These are phyloP conservation scores for Vanessa cardui DNA, from an alignment of 2,888 invertebrate species.

Conservation along the genomic window DNA sequence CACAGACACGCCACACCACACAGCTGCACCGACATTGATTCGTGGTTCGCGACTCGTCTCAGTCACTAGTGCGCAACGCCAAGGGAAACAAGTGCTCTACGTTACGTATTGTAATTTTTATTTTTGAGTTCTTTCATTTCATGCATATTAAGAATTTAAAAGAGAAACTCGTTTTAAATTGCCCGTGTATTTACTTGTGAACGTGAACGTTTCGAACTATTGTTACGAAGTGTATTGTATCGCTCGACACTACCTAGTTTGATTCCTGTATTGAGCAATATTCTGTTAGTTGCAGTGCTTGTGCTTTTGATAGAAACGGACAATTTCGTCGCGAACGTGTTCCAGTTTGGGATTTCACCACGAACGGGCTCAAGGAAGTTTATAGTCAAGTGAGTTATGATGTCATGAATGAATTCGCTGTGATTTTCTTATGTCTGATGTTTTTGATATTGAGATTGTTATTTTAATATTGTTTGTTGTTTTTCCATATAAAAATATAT, in stretches of 20 bases:
- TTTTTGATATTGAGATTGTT: constrained; percentile 24
- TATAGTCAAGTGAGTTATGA: constrained; percentile 76
- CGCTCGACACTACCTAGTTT: constrained; percentile 63
- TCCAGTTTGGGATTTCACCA: constrained; percentile 80
- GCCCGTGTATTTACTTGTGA: constrained; percentile 55
- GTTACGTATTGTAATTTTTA: constrained; percentile 56
- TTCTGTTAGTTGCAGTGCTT: constrained; percentile 78
- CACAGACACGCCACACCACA: constrained; percentile 57
- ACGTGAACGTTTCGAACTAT: constrained; percentile 48
- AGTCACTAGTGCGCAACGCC: constrained; percentile 81
- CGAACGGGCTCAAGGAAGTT: constrained; percentile 82
- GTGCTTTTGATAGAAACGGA: constrained; percentile 78
- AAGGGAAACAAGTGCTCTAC: constrained; percentile 67
- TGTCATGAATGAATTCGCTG: constrained; percentile 22
- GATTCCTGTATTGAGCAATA: constrained; percentile 79
- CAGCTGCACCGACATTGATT: constrained; percentile 75
- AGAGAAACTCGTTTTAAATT: constrained; percentile 67
- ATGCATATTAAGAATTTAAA: constrained; percentile 51
- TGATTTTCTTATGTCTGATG: not conserved
- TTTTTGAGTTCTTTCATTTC: constrained; percentile 71
- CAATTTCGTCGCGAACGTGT: constrained; percentile 78
- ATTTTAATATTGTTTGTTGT: not conserved
- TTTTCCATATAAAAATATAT: not conserved
- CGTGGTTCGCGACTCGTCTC: constrained; percentile 69
- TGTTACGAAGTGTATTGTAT: constrained; percentile 56